Evolutionary conservation across 2,797 vertebrate genomes (phyloP).

Genomic region (Acridotheres tristis): DNA sequence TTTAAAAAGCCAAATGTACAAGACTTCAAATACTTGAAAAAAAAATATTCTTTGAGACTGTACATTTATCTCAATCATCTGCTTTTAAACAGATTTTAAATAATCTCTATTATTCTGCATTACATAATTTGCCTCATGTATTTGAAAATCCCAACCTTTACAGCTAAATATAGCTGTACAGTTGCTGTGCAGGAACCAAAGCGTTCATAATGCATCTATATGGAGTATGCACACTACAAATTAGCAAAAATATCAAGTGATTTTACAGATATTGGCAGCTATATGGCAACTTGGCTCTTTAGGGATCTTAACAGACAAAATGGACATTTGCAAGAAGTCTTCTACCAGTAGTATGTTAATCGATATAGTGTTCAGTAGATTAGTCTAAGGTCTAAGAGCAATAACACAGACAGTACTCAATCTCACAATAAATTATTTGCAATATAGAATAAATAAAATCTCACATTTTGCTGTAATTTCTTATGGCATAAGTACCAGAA

Average conservation of each 20-base stretch:
- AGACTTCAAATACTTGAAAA: slow-evolving; percentile 59
- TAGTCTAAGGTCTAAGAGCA: not conserved
- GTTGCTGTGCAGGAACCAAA: not conserved
- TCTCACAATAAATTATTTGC: not conserved
- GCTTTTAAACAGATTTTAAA: slow-evolving; percentile 52
- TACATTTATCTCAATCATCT: slow-evolving; percentile 61
- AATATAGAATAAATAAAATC: not conserved
- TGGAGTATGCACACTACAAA: not conserved
- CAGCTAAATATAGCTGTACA: not conserved
- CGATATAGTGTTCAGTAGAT: not conserved
- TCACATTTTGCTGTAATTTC: not conserved
- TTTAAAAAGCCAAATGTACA: slow-evolving; percentile 62
- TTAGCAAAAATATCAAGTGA: not conserved
- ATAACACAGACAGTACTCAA: not conserved
- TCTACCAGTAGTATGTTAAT: not conserved
- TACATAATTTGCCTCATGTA: not conserved
- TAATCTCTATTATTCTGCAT: not conserved
- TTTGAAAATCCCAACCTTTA: not conserved
- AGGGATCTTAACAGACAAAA: not conserved
- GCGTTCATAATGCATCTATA: not conserved
- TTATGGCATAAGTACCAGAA: not conserved
- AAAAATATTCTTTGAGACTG: slow-evolving; percentile 77
- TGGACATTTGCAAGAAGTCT: not conserved
- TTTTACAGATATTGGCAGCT: not conserved
- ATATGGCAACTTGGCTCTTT: not conserved